phyloP scores from a whole-genome alignment of 2,888 invertebrate genomes.

The Leptopterna dolabrata region DNA sequence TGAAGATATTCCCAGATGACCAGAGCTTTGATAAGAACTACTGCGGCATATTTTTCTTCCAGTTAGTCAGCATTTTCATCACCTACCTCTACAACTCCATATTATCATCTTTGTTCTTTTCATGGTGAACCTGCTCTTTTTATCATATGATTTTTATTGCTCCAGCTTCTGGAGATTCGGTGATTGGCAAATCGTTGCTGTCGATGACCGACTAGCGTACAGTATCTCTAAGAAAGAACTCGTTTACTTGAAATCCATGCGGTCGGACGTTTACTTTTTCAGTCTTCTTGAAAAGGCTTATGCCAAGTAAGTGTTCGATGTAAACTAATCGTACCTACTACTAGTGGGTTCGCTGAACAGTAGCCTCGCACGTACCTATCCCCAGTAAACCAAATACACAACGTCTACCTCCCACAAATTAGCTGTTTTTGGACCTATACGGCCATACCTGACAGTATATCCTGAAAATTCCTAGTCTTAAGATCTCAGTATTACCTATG shows the following conservation, averaged over 20 bases:
- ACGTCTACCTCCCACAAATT: too few relatives aligned
- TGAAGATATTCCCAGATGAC: slow-evolving; percentile 13
- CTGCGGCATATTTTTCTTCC: slow-evolving; percentile 21
- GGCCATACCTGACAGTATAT: too few relatives aligned
- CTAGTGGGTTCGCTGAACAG: too few relatives aligned
- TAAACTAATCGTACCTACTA: too few relatives aligned
- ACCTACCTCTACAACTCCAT: too few relatives aligned
- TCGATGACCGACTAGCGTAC: slow-evolving; percentile 15
- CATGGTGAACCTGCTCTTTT: too few relatives aligned
- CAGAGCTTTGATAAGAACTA: slow-evolving; percentile 14
- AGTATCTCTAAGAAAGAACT: background rate
- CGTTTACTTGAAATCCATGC: background rate
- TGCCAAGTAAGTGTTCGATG: slow-evolving; percentile 21
- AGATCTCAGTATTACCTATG: too few relatives aligned
- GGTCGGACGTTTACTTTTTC: background rate
- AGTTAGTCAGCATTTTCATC: background rate
- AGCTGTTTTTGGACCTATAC: too few relatives aligned
- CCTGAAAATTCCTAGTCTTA: too few relatives aligned
- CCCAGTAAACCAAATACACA: too few relatives aligned
- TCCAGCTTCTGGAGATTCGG: slow-evolving; percentile 24
- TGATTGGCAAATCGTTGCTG: background rate
- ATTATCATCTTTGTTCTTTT: too few relatives aligned
- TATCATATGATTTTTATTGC: background rate
- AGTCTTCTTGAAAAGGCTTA: slow-evolving; percentile 28
- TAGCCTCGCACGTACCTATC: too few relatives aligned